Percentiles rank a stretch among this genome's conserved stretches.
phyloP scores from a whole-genome alignment of 2,113 vertebrate species.

The Myotis yumanensis region DNA sequence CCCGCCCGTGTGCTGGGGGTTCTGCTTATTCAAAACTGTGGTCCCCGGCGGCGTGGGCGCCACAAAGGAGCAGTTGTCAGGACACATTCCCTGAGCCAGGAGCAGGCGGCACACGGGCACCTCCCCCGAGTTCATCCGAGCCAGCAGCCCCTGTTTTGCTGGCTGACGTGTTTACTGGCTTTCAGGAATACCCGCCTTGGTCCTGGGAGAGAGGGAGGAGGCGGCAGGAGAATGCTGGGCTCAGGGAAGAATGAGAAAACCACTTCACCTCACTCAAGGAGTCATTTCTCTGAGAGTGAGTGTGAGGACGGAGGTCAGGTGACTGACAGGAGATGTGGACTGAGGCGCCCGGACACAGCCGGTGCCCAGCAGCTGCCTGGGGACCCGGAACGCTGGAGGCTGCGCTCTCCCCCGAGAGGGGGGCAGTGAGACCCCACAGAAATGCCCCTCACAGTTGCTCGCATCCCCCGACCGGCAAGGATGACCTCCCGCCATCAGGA shows the following conservation, averaged over 20 bases:
- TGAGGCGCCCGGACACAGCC: background rate
- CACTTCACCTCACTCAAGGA: background rate
- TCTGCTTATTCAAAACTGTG: background rate
- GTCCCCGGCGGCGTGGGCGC: background rate
- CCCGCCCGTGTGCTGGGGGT: background rate
- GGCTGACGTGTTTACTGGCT: slow-evolving; percentile 29
- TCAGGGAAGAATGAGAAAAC: background rate
- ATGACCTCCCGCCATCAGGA: background rate
- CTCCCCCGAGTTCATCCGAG: slow-evolving; percentile 24
- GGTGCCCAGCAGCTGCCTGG: background rate
- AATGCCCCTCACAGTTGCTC: background rate
- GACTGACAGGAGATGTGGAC: background rate
- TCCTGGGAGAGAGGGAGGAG: background rate
- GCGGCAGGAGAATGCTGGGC: background rate
- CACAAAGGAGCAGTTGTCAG: slow-evolving; percentile 73
- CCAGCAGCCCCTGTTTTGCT: slow-evolving; percentile 52
- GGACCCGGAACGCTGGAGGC: background rate
- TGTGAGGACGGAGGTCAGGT: background rate
- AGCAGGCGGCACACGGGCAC: slow-evolving; percentile 46
- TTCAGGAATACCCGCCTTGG: background rate
- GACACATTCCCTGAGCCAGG: slow-evolving; percentile 61
- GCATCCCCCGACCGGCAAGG: background rate
- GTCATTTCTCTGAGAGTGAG: background rate
- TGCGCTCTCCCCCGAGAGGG: accelerated
- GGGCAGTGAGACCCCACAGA: background rate